A percentile compares a stretch with the other conserved stretches of the same genome.
Evolutionary conservation across 92 coral and sea anemone species (phyloP).

Genomic region (Palythoa heliodiscus): DNA sequence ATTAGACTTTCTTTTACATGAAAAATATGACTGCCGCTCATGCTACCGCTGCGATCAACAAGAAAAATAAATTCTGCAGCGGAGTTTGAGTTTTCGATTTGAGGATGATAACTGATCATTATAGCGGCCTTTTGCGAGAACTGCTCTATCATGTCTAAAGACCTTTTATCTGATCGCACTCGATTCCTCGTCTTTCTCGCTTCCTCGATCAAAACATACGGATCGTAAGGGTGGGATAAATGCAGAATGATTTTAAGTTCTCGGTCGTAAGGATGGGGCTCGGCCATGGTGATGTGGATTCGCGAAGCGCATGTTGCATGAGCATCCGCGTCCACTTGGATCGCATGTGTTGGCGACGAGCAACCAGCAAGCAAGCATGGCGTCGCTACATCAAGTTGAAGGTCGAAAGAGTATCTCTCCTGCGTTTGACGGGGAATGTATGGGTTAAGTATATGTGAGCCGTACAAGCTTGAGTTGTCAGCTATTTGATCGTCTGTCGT

Average conservation of each 20-base stretch:
- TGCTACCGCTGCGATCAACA: constrained; percentile 97
- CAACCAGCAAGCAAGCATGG: constrained; percentile 97
- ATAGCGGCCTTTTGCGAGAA: constrained; percentile 77
- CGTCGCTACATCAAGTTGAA: constrained; percentile 82
- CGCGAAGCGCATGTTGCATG: constrained; percentile 87
- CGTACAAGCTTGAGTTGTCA: constrained; percentile 51
- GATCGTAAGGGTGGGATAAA: constrained; percentile 85
- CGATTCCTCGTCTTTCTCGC: constrained; percentile 55
- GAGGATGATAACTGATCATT: constrained; percentile 84
- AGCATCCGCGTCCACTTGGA: constrained; percentile 95
- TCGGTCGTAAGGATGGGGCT: constrained; percentile 83
- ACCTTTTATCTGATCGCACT: constrained; percentile 23
- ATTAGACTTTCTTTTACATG: constrained; percentile 87
- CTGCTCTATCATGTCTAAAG: constrained; percentile 60
- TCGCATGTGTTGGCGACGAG: constrained; percentile 92
- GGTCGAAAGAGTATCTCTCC: constrained; percentile 88
- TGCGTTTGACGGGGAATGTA: constrained; percentile 76
- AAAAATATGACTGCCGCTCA: constrained; percentile 96
- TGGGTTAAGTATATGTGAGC: constrained; percentile 76
- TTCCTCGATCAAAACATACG: constrained; percentile 89
- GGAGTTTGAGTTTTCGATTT: constrained; percentile 55
- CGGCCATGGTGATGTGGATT: constrained; percentile 90
- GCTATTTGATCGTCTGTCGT: constrained; percentile 50
- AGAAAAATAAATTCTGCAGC: constrained; percentile 80
- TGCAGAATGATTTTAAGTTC: constrained; percentile 86